Evolutionary conservation across 2,797 vertebrate species (phyloP).

Genomic region (Pantherophis alleghaniensis): DNA sequence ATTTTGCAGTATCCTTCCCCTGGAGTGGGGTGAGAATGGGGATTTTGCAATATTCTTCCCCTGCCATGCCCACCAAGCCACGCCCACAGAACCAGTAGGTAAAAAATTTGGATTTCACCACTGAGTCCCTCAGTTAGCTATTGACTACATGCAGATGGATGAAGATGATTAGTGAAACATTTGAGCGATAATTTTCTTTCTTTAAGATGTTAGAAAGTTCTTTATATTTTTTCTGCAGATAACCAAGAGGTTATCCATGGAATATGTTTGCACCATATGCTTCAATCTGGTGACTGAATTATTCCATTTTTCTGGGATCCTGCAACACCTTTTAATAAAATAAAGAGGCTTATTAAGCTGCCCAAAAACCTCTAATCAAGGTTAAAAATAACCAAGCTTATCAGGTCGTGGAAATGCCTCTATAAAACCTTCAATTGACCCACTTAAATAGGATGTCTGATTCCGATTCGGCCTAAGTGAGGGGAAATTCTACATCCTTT

Average conservation of each 20-base stretch:
- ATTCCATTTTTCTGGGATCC: not conserved
- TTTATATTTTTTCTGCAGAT: not conserved
- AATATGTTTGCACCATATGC: not conserved
- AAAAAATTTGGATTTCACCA: too few species aligned
- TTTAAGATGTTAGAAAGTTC: not conserved
- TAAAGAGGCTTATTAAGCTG: not conserved
- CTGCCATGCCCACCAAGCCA: too few species aligned
- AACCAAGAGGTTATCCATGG: not conserved
- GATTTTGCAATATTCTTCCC: too few species aligned
- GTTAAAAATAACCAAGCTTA: not conserved
- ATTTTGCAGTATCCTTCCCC: too few species aligned
- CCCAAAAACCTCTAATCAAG: not conserved
- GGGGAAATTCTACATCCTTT: not conserved
- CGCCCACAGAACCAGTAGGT: too few species aligned
- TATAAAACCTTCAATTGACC: not conserved
- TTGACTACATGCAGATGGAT: not conserved
- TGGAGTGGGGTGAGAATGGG: too few species aligned
- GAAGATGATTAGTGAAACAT: not conserved
- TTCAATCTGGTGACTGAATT: not conserved
- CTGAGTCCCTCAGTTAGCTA: not conserved
- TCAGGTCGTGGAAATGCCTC: not conserved
- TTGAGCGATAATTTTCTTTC: not conserved
- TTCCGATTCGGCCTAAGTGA: not conserved
- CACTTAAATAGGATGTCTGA: not conserved
- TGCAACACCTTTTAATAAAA: not conserved